Percentiles rank a stretch among this genome's conserved stretches.
These are phyloP conservation scores for Digitonthophagus gazella DNA, from an alignment of 2,888 invertebrate genomes.

Conservation along the genomic window DNA sequence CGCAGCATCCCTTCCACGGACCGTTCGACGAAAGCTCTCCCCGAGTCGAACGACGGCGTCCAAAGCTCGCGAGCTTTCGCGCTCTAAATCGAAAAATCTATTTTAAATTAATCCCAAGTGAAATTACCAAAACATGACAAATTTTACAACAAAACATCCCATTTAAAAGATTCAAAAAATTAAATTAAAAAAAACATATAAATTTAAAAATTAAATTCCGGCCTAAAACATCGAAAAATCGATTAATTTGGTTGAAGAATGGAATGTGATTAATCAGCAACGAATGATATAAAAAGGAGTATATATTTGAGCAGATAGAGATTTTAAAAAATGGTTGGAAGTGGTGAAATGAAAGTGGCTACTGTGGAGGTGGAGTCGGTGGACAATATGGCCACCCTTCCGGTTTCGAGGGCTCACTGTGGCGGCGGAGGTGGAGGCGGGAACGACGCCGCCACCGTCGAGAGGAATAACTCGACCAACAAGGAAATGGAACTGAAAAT, in stretches of 20 bases:
- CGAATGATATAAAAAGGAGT: conserved; percentile 7
- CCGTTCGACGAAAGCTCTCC: conserved; percentile 9
- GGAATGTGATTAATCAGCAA: conserved; percentile 18
- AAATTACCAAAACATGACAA: too few relatives aligned
- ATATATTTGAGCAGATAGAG: not conserved
- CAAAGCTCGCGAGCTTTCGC: not conserved
- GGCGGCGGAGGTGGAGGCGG: conserved; percentile 51
- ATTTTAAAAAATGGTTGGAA: conserved; percentile 58
- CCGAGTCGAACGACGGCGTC: not conserved
- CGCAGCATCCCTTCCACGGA: conserved; percentile 48
- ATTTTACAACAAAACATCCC: not conserved
- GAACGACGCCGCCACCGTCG: conserved; percentile 73
- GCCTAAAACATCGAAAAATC: conserved; percentile 31
- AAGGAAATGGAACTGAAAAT: conserved; percentile 86
- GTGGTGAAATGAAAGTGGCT: conserved; percentile 82
- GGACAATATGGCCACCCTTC: conserved; percentile 87
- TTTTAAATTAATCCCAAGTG: too few relatives aligned
- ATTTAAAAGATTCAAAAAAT: too few relatives aligned
- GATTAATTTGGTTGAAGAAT: conserved; percentile 26
- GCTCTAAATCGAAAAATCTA: not conserved
- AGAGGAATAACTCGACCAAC: conserved; percentile 79
- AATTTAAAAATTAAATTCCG: too few relatives aligned
- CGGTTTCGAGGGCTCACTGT: conserved; percentile 73
- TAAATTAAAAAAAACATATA: too few relatives aligned
- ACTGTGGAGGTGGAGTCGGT: conserved; percentile 84